Percentiles rank a stretch among this genome's conserved stretches.
These are phyloP conservation scores for Monopterus albus DNA, from an alignment of 2,113 vertebrate species.

Conservation along the genomic window DNA sequence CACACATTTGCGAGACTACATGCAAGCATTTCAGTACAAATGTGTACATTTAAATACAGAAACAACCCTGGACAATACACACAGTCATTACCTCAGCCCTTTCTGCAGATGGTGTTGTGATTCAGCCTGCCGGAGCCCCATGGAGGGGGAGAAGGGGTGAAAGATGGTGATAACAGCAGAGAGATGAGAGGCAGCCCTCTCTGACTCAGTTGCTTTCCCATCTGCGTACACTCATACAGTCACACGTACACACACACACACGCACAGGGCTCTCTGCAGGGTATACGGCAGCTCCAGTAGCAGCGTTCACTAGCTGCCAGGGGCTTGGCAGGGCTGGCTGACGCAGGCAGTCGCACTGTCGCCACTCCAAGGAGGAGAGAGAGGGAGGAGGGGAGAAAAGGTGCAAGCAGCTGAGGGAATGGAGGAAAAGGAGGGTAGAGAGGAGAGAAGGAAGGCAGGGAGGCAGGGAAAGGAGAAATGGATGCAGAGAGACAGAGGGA, in stretches of 20 bases:
- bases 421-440: too few species aligned
- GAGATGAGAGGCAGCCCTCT: slow-evolving; percentile 73
- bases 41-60: slow-evolving; percentile 13
- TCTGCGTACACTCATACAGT: slow-evolving; percentile 56
- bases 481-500: slow-evolving; percentile 3
- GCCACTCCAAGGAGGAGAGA: slow-evolving; percentile 37
- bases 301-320: slow-evolving; percentile 48
- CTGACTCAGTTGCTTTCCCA: slow-evolving; percentile 71
- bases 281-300: slow-evolving; percentile 47
- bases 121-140: slow-evolving; percentile 73
- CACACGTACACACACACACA: slow-evolving; percentile 17
- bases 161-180: slow-evolving; percentile 54
- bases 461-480: slow-evolving; percentile 6
- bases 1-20: slow-evolving; percentile 36
- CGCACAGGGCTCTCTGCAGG: slow-evolving; percentile 53
- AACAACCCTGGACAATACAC: slow-evolving; percentile 2
- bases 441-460: not conserved
- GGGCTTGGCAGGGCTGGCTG: slow-evolving; percentile 56
- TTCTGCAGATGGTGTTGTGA: slow-evolving; percentile 64
- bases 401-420: not conserved
- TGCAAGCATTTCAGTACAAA: slow-evolving; percentile 32
- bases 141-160: slow-evolving; percentile 63
- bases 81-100: slow-evolving; percentile 69
- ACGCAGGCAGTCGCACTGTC: slow-evolving; percentile 68
- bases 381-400: not conserved